Percentiles rank a stretch among this genome's conserved stretches.
Evolutionary conservation across 2,888 invertebrate genomes (phyloP).

Genomic region (Drosophila recens): DNA sequence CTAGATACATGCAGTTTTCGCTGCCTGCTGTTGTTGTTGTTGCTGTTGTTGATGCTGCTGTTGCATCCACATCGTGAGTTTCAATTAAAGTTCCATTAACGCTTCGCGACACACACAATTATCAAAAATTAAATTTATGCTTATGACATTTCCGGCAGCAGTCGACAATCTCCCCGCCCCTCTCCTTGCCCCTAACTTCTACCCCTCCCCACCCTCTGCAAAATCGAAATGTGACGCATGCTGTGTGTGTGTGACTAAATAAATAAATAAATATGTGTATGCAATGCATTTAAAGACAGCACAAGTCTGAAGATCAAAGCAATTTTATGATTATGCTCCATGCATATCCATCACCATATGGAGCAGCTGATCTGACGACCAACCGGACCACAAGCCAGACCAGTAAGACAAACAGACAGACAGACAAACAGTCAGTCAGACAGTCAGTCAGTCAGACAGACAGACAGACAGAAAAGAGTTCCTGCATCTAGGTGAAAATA

Average conservation of each 20-base stretch:
- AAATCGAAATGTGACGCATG: conserved; percentile 53
- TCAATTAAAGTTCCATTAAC: conserved; percentile 80
- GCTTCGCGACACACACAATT: conserved; percentile 80
- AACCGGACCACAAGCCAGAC: conserved; percentile 15
- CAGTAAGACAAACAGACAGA: not conserved
- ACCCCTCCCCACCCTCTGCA: conserved; percentile 24
- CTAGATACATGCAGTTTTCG: conserved; percentile 21
- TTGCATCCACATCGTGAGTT: conserved; percentile 60
- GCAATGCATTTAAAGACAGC: conserved; percentile 68
- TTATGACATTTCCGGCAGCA: conserved; percentile 78
- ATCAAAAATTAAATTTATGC: conserved; percentile 79
- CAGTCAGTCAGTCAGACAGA: no score
- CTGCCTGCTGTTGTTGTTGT: conserved; percentile 1
- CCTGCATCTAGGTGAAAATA: conserved; percentile 25
- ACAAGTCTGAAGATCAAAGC: conserved; percentile 66
- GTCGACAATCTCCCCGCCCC: not conserved
- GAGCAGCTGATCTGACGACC: conserved; percentile 33
- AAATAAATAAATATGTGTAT: conserved; percentile 50
- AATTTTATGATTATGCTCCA: conserved; percentile 70
- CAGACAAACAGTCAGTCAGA: not conserved
- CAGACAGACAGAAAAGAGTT: conserved; percentile 8
- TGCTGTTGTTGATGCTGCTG: conserved; percentile 5
- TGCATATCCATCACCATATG: conserved; percentile 74
- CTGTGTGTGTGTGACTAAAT: conserved; percentile 34
- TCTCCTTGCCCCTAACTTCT: not conserved